These are phyloP conservation scores for Xenentodon cancila DNA, from an alignment of 2,797 vertebrate genomes.

Conservation along the genomic window DNA sequence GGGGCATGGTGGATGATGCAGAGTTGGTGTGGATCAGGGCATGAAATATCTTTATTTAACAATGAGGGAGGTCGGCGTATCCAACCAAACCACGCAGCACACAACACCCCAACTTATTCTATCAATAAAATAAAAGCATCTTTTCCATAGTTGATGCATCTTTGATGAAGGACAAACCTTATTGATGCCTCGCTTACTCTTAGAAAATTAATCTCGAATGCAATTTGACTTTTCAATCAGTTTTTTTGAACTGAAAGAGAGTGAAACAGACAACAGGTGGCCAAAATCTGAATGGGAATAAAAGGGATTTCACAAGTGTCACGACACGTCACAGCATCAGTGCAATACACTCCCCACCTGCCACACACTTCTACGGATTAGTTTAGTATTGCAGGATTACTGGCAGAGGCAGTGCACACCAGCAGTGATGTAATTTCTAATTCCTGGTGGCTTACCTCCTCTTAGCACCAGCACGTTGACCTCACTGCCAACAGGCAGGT, in stretches of 20 bases:
- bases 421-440: not conserved
- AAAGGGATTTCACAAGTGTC: conserved; percentile 30
- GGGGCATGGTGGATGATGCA: conserved; percentile 48
- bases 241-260: conserved; percentile 3
- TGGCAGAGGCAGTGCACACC: not conserved
- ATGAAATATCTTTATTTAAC: conserved; percentile 74
- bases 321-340: conserved; percentile 21
- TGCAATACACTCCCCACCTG: conserved; percentile 26
- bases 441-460: conserved; percentile 85
- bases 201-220: conserved; percentile 5
- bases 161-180: not conserved
- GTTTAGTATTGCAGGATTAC: not conserved
- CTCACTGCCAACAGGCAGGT: conserved; percentile 92
- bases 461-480: conserved; percentile 92
- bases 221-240: not conserved
- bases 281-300: conserved; percentile 31
- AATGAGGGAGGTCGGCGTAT: conserved; percentile 37
- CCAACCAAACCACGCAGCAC: conserved; percentile 18
- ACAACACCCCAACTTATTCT: conserved; percentile 1
- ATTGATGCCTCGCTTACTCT: conserved; percentile 8
- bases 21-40: conserved; percentile 47
- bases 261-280: not conserved
- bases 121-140: conserved; percentile 26
- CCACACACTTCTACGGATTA: conserved; percentile 30
- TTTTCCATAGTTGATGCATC: not conserved